Evolutionary conservation across 1,140 invertebrate genomes (phyloP).

Genomic region (Papilio dardanus): DNA sequence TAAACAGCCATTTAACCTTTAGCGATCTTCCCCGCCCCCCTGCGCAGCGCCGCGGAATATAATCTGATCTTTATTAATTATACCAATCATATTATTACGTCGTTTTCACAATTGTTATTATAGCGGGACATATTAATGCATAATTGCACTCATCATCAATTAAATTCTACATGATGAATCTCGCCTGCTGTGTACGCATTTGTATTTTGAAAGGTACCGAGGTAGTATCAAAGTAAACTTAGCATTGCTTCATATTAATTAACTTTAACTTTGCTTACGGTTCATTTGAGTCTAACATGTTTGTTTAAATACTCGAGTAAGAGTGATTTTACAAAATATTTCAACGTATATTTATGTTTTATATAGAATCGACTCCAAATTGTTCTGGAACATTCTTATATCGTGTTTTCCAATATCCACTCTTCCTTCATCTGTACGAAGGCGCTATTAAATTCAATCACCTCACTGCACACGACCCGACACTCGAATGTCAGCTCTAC

Average conservation of each 20-base stretch:
- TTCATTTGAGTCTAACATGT: not conserved
- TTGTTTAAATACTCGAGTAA: not conserved
- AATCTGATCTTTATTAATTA: not conserved
- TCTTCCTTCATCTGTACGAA: not conserved
- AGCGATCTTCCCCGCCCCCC: not conserved
- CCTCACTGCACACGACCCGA: not conserved
- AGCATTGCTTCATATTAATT: not conserved
- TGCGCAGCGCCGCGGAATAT: not conserved
- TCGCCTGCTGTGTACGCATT: no score
- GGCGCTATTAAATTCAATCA: constrained; percentile 11
- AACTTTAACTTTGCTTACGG: not conserved
- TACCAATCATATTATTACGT: not conserved
- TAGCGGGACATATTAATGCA: not conserved
- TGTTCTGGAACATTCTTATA: not conserved
- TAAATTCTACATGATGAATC: not conserved
- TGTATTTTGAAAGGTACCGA: no score
- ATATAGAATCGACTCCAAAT: not conserved
- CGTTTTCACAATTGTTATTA: not conserved
- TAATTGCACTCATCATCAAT: not conserved
- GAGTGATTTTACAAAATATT: not conserved
- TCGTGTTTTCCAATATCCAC: constrained; percentile 12
- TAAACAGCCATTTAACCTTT: constrained; percentile 8
- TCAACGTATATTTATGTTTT: not conserved
- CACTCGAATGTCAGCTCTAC: not conserved
- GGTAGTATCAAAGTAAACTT: no score